Conservation (phyloP, 2,888 invertebrate species). For the Leptura quadrifasciata region DNA sequence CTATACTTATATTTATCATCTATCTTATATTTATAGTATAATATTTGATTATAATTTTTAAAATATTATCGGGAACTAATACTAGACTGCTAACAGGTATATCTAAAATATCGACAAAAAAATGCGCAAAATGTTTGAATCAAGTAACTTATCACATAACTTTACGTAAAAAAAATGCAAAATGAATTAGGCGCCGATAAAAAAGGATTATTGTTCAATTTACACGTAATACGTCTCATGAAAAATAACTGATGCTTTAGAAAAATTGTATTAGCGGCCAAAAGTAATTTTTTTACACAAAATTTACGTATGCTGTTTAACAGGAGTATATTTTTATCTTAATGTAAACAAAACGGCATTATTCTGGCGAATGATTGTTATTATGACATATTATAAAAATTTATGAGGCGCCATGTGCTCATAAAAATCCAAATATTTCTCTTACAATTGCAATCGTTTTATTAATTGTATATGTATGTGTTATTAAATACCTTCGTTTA, state of each 20-base stretch:
- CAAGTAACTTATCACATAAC: too few species aligned
- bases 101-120: too few species aligned
- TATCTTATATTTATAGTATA: too few species aligned
- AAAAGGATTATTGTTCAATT: not conserved
- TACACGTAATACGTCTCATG: not conserved
- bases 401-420: constrained; percentile 36
- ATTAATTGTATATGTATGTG: not conserved
- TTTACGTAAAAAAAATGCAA: too few species aligned
- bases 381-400: constrained; percentile 38
- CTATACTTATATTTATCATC: too few species aligned
- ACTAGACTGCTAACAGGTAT: too few species aligned
- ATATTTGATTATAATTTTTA: too few species aligned
- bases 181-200: too few species aligned
- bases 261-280: not conserved
- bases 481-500: not conserved
- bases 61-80: too few species aligned
- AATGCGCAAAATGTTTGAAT: too few species aligned
- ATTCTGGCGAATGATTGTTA: constrained; percentile 22
- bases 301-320: not conserved
- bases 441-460: constrained; percentile 5
- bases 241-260: not conserved
- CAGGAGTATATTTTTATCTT: constrained; percentile 17
- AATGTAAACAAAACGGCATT: constrained; percentile 28
- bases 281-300: constrained; percentile 1
- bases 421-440: constrained; percentile 17